Conservation (phyloP, 2,888 invertebrate species). For the Meliscaeva auricollis region DNA sequence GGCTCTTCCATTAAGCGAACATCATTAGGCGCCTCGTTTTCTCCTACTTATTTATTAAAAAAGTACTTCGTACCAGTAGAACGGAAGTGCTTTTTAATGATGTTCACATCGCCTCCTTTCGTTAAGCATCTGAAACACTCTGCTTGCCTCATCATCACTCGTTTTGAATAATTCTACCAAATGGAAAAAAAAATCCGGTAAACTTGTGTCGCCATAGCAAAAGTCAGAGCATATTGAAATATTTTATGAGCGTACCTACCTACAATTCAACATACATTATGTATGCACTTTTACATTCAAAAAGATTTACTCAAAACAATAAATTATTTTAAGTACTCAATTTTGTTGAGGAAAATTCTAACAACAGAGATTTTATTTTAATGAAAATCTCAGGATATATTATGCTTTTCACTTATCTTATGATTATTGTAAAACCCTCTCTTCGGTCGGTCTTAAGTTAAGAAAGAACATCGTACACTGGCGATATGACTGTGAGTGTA, state of each 20-base stretch:
- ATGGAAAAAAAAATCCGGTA: background rate
- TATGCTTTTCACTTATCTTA: no score
- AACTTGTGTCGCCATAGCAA: background rate
- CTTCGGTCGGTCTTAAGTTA: no score
- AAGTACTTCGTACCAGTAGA: constrained; percentile 57
- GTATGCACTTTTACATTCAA: no score
- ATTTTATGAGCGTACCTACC: background rate
- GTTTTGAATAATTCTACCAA: constrained; percentile 42
- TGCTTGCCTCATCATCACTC: constrained; percentile 23
- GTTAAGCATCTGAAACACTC: constrained; percentile 37
- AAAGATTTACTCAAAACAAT: background rate
- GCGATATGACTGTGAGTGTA: no score
- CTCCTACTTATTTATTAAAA: constrained; percentile 72
- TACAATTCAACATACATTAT: no score
- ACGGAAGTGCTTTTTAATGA: constrained; percentile 73
- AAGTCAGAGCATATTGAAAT: background rate
- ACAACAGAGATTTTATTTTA: no score
- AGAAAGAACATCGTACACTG: no score
- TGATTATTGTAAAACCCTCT: no score
- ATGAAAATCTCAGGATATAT: no score
- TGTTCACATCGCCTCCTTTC: constrained; percentile 54
- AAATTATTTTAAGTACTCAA: no score
- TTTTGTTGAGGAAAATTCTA: no score
- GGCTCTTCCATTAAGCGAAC: constrained; percentile 65
- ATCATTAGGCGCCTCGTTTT: constrained; percentile 71